Conservation (phyloP, 2,888 invertebrate species). For the Plusia festucae region DNA sequence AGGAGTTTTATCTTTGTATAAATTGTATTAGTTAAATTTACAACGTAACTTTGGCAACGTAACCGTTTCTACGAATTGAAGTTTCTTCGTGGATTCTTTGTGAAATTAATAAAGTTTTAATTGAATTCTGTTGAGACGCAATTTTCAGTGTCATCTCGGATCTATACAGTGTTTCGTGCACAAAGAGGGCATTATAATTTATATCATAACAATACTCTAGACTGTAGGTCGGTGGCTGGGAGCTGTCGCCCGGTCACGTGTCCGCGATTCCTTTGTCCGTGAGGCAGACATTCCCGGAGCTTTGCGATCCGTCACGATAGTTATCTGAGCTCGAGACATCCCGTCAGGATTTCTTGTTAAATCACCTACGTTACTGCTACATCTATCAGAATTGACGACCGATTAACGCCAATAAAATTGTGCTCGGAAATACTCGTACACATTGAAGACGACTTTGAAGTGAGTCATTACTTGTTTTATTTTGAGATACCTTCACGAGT, state of each 20-base stretch:
- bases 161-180: constrained; percentile 56
- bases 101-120: constrained; percentile 88
- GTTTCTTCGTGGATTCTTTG: constrained; percentile 79
- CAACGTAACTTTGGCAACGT: constrained; percentile 73
- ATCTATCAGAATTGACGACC: constrained; percentile 58
- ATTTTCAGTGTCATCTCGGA: constrained; percentile 75
- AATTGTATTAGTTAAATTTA: constrained; percentile 84
- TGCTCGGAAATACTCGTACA: not conserved
- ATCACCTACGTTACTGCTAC: constrained; percentile 61
- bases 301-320: constrained; percentile 70
- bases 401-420: constrained; percentile 31
- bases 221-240: constrained; percentile 17
- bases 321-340: constrained; percentile 66
- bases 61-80: constrained; percentile 81
- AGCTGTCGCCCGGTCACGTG: constrained; percentile 60
- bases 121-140: constrained; percentile 83
- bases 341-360: constrained; percentile 70
- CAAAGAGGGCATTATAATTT: constrained; percentile 50
- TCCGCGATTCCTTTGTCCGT: constrained; percentile 70
- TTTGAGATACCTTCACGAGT: not conserved
- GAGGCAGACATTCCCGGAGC: constrained; percentile 67
- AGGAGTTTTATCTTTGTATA: constrained; percentile 78
- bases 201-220: constrained; percentile 40
- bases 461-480: not conserved
- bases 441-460: not conserved